Evolutionary conservation across 2,888 invertebrate genomes (phyloP).

Genomic region (Oasisia sp.): DNA sequence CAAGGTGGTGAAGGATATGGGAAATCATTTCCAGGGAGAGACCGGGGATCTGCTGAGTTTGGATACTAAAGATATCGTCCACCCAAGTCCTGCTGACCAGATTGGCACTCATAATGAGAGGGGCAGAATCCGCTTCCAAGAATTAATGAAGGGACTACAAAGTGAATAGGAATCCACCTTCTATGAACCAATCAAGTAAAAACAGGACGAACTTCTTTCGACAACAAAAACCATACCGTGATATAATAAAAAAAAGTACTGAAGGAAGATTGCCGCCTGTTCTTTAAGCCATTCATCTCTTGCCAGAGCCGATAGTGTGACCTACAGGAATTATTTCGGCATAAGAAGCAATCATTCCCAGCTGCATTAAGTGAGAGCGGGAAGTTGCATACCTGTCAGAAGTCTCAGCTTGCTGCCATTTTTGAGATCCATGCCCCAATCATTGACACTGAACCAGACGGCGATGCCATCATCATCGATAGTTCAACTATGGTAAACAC

Average conservation of each 20-base stretch:
- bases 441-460: not conserved
- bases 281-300: constrained; percentile 38
- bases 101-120: too few relatives aligned
- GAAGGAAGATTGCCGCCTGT: constrained; percentile 33
- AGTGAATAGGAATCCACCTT: constrained; percentile 27
- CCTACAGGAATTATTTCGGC: constrained; percentile 24
- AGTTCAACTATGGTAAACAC: not conserved
- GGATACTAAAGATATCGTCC: too few relatives aligned
- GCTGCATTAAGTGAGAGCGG: constrained; percentile 24
- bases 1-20: too few relatives aligned
- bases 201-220: constrained; percentile 35
- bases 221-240: constrained; percentile 26
- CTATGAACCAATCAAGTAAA: constrained; percentile 39
- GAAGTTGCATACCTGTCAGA: constrained; percentile 14
- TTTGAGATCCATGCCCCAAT: not conserved
- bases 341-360: constrained; percentile 23
- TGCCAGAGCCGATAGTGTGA: constrained; percentile 38
- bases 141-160: constrained; percentile 35
- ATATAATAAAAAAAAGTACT: constrained; percentile 29
- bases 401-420: constrained; percentile 22
- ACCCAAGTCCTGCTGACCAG: too few relatives aligned
- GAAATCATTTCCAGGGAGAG: too few relatives aligned
- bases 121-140: constrained; percentile 20
- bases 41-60: too few relatives aligned
- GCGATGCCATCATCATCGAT: not conserved